phyloP scores from a whole-genome alignment of 2,113 vertebrate genomes.

The Aleadryas rufinucha region DNA sequence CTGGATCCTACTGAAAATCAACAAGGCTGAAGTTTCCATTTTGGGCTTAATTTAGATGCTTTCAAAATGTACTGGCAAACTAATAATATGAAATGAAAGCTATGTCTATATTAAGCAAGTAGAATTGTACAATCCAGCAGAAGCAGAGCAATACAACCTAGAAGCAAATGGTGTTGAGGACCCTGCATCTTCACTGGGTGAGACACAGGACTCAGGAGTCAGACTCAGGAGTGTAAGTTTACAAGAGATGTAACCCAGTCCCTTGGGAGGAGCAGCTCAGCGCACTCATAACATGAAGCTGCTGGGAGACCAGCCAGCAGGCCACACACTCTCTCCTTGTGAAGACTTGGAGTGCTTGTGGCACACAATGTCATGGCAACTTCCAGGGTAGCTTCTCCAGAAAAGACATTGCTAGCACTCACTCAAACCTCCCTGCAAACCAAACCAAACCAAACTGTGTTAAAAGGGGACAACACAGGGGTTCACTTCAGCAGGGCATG shows the following conservation, averaged over 20 bases:
- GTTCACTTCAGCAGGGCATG: not conserved
- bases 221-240: not conserved
- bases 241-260: not conserved
- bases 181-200: not conserved
- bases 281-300: accelerated
- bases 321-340: accelerated
- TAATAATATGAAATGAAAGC: not conserved
- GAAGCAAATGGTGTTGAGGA: not conserved
- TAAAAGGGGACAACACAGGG: accelerated
- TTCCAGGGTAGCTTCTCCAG: not conserved
- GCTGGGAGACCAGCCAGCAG: not conserved
- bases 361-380: accelerated
- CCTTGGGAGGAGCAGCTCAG: not conserved
- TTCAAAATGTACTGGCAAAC: not conserved
- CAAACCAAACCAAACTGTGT: not conserved
- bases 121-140: not conserved
- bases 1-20: not conserved
- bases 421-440: not conserved
- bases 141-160: not conserved
- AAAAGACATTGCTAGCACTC: not conserved
- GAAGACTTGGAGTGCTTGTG: not conserved
- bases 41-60: not conserved
- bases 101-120: not conserved
- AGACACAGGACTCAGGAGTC: too few relatives aligned
- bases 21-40: not conserved